Percentiles rank a stretch among this genome's conserved stretches.
These are phyloP conservation scores for Theretra japonica DNA, from an alignment of 2,888 invertebrate genomes.

Conservation along the genomic window DNA sequence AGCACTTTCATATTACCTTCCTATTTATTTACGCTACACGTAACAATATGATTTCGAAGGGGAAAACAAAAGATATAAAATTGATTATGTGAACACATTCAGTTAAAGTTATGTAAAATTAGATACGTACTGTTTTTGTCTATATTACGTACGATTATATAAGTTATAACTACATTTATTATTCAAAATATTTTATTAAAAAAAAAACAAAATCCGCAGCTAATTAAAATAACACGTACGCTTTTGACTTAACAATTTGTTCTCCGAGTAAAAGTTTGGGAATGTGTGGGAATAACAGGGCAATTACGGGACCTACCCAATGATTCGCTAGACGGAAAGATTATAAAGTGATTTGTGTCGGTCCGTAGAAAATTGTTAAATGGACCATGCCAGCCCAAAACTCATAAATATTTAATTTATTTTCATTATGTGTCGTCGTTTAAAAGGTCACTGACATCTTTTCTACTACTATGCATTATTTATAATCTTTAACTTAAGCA, in stretches of 20 bases:
- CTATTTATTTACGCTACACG: too few species aligned
- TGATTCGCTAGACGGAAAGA: slow-evolving; percentile 57
- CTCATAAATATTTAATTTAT: slow-evolving; percentile 58
- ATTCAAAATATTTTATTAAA: too few species aligned
- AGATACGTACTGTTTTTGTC: too few species aligned
- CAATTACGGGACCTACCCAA: slow-evolving; percentile 36
- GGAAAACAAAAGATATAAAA: too few species aligned
- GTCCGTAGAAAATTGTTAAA: slow-evolving; percentile 64
- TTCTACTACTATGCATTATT: too few species aligned
- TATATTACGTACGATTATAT: too few species aligned
- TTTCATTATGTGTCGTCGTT: slow-evolving; percentile 43
- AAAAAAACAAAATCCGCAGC: neutral
- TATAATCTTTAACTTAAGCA: too few species aligned
- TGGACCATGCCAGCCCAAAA: slow-evolving; percentile 52
- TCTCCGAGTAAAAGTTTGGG: neutral
- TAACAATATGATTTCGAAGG: too few species aligned
- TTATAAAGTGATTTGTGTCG: slow-evolving; percentile 67
- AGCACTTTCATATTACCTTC: too few species aligned
- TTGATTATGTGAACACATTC: too few species aligned
- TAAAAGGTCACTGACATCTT: slow-evolving; percentile 40
- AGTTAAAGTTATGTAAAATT: too few species aligned
- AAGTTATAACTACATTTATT: too few species aligned
- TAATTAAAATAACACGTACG: neutral
- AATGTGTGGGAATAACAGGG: slow-evolving; percentile 19
- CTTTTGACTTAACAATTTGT: neutral